Evolutionary conservation across 2,797 vertebrate species (phyloP), one percentile per base, ranked within the genome.

Genomic region (Rhodeus uyekii): DNA sequence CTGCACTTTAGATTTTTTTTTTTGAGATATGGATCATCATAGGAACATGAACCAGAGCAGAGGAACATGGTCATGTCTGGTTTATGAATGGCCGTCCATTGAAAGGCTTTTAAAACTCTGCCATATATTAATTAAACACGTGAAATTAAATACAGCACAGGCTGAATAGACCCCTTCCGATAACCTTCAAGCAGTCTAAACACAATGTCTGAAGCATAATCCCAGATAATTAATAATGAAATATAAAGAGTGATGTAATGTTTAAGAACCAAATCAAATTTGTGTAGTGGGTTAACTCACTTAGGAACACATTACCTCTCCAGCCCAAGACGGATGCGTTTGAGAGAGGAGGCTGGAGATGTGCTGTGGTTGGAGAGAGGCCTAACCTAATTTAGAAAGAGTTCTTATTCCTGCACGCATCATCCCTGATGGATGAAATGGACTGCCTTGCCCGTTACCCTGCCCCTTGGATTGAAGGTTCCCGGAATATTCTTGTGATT

Each of bases 221-320:
- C 78, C 83, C 68, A 72, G 55, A 85, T 86, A 91, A 90, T 91
- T 91, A 89, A 88, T 86, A 87, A 85, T 39, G 48, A 76, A 73
- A 87, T 87, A 88, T 88, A 89, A 89, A 90, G 89, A 89, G 88
- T 90, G 89, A 87, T 89, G 87, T 86, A 88, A 89, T 89, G 88
- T 88, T 89, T 88, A 85, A 87, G 83, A 78, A 84, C 73, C 84
- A 85, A 87, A 89, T 89, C 86, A 80, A 79, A 88, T 89, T 84
- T 76, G 79, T 69, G 75, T 78, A 55, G 76, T 80, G 74, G 82
- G 83, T 84, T 89, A 91, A 89, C 88, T 90, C 87, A 87, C 81
- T 91, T 88, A 86, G 68, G 87, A 80, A 88, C 88, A 90, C 89
- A 90, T 91, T 91, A 91, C 74, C 83, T 87, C 85, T 86, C 82